Percentiles rank a stretch among this genome's conserved stretches.
These are phyloP conservation scores for Rhombomys opimus DNA, from an alignment of 2,113 vertebrate species.

Conservation along the genomic window DNA sequence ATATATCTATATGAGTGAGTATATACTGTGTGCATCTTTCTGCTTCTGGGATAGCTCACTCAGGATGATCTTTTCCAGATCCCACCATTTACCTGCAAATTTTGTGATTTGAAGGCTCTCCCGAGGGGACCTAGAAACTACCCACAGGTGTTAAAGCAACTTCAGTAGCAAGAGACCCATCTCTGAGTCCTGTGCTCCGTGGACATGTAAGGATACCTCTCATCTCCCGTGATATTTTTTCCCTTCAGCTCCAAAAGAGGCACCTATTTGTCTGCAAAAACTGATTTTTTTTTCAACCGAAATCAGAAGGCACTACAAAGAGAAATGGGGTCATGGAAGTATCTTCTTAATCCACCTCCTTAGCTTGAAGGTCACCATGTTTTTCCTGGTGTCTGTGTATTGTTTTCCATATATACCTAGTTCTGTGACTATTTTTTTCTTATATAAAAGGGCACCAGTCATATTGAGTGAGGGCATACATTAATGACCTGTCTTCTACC, in stretches of 20 bases:
- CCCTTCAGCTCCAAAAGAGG: neutral
- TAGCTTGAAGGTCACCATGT: neutral
- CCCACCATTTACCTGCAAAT: too few species aligned
- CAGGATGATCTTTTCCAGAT: too few species aligned
- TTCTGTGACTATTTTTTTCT: neutral
- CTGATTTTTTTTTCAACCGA: neutral
- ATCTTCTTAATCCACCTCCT: neutral
- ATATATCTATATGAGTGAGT: too few species aligned
- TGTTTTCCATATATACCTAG: neutral
- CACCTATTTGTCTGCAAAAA: neutral
- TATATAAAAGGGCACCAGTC: neutral
- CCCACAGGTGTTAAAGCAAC: neutral
- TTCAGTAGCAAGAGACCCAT: neutral
- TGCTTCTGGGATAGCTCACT: too few species aligned
- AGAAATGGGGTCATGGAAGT: neutral
- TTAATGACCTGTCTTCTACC: slow-evolving; percentile 4
- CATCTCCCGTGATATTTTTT: neutral
- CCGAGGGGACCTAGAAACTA: too few species aligned
- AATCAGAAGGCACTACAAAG: neutral
- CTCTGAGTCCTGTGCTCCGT: neutral
- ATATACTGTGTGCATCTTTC: too few species aligned
- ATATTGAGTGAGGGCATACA: neutral
- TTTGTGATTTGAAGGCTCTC: slow-evolving; percentile 37
- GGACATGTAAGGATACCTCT: fast-evolving
- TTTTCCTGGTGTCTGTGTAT: neutral